phyloP scores from a whole-genome alignment of 2,113 vertebrate genomes.

The Eublepharis macularius region DNA sequence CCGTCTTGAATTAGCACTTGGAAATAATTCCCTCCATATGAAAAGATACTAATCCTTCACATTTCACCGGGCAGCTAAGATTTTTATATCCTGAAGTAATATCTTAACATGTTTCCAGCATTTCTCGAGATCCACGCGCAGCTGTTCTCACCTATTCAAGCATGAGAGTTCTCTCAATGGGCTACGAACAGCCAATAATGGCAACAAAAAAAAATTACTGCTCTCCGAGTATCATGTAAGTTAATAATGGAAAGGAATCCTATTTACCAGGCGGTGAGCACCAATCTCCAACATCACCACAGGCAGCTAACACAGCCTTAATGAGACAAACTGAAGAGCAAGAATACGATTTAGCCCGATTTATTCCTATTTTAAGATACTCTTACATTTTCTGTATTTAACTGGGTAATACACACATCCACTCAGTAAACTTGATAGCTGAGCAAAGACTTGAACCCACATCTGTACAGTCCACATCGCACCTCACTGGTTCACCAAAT shows the following conservation, averaged over 20 bases:
- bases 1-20: slow-evolving; percentile 13
- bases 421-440: not conserved
- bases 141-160: slow-evolving; percentile 18
- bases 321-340: not conserved
- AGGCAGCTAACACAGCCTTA: slow-evolving; percentile 45
- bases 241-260: slow-evolving; percentile 55
- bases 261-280: slow-evolving; percentile 65
- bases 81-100: not conserved
- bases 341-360: slow-evolving; percentile 57
- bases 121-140: slow-evolving; percentile 23
- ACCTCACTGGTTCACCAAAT: not conserved
- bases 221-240: slow-evolving; percentile 39
- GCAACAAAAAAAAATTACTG: slow-evolving; percentile 54
- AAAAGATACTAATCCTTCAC: slow-evolving; percentile 30
- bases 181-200: slow-evolving; percentile 47
- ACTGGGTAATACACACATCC: slow-evolving; percentile 32
- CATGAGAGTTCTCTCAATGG: slow-evolving; percentile 44
- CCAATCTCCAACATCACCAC: slow-evolving; percentile 37
- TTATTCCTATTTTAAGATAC: slow-evolving; percentile 54
- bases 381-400: slow-evolving; percentile 60
- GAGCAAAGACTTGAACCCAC: not conserved
- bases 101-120: slow-evolving; percentile 37
- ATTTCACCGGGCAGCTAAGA: slow-evolving; percentile 33
- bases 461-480: not conserved
- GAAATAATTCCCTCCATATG: slow-evolving; percentile 14